These are phyloP conservation scores for Diaprepes abbreviatus DNA, from an alignment of 2,888 invertebrate genomes.

Conservation along the genomic window DNA sequence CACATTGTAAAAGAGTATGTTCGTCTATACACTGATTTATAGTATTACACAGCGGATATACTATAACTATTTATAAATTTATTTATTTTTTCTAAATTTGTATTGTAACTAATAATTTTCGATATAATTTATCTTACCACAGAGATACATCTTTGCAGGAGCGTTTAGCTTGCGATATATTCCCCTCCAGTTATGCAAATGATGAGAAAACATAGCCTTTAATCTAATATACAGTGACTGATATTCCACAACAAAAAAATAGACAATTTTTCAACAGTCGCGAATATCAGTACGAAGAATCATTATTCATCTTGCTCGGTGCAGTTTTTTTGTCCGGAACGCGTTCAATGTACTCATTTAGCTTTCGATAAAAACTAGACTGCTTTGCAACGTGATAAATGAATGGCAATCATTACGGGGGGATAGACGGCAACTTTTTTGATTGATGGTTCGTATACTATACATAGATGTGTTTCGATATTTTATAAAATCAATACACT, in stretches of 20 bases:
- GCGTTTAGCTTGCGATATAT: no score
- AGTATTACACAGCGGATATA: no score
- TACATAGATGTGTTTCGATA: conserved; percentile 43
- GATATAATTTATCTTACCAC: no score
- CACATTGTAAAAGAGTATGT: no score
- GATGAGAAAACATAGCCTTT: neutral
- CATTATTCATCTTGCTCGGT: conserved; percentile 45
- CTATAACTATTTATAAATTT: no score
- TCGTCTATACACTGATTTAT: no score
- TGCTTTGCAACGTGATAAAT: conserved; percentile 55
- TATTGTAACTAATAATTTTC: no score
- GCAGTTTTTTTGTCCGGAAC: conserved; percentile 41
- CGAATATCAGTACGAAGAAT: conserved; percentile 41
- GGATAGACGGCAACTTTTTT: conserved; percentile 56
- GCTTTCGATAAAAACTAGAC: conserved; percentile 45
- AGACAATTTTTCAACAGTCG: conserved; percentile 47
- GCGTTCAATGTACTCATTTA: conserved; percentile 50
- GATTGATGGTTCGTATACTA: conserved; percentile 51
- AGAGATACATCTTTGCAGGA: no score
- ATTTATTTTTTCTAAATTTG: no score
- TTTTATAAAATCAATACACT: conserved; percentile 44
- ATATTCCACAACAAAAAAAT: conserved; percentile 37
- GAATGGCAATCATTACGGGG: conserved; percentile 56
- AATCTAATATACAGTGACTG: conserved; percentile 23
- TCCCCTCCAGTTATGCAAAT: no score